Base-by-base conservation (phyloP, 2,797 vertebrate species). In the Poecilia picta region DNA sequence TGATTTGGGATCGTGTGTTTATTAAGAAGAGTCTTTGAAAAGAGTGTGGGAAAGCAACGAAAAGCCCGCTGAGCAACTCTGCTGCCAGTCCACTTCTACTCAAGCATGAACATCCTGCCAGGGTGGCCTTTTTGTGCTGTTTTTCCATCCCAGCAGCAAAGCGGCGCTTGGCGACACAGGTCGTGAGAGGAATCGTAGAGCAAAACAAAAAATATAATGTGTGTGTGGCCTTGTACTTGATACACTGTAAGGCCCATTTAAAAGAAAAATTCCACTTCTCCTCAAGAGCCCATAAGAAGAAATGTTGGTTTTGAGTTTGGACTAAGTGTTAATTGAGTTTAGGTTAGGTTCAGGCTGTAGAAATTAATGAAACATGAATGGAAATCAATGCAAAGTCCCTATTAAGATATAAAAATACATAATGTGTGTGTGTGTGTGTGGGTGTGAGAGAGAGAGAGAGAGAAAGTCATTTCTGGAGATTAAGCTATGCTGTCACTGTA, bases 101-200 rank as follows among this genome's bases (percentile, higher is more conserved):
- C 71, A 81, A 80, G 83, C 90, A 85, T 77, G 68, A 46, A 72
- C 43, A 18, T 83, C 62, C 84, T 88, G 88, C 89, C 91, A 93
- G 85, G 88, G 47, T 33, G 71, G 78, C 75, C 81, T 89, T 85
- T 83, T 81, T 87, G 79, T 86, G 78, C 75, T 89, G 76, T 85
- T 91, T 89, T 86, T 88, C 83, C 82, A 89, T 88, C 84, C 51
- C 80, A 74, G 80, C 79, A 80, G 80, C 80, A 88, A 16, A 7
- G 47, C 33, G 51, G 79, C 83, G 83, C 92, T 83, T 79, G 81
- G 90, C 77, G 85, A 93, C 88, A 72, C 72, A 46, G 75, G 82
- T 64, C 82, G 84, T 94, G 92, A 93, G 79, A 86, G 47, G 91
- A 93, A 92, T 94, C 82, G 88, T 72, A 77, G 83, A 86, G 80